phyloP scores from a whole-genome alignment of 2,797 vertebrate genomes.

The Cyclura pinguis region DNA sequence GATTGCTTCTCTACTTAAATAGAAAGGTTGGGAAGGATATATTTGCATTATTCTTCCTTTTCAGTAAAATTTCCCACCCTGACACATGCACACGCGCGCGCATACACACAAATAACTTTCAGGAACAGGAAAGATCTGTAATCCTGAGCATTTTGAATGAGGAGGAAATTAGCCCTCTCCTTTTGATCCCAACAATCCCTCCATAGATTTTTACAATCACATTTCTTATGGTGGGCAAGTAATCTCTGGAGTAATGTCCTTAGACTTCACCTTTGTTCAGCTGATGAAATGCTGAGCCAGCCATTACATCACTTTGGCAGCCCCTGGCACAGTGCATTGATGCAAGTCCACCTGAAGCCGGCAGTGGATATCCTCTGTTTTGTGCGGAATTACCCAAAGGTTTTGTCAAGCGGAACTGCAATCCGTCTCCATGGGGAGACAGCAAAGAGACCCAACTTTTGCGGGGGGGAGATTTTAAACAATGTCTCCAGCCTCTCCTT shows the following conservation, averaged over 20 bases:
- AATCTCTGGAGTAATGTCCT: background rate
- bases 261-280: background rate
- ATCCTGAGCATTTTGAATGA: background rate
- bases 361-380: background rate
- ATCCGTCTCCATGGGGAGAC: background rate
- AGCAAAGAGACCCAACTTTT: background rate
- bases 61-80: background rate
- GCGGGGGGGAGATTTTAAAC: background rate
- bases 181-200: background rate
- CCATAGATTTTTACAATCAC: background rate
- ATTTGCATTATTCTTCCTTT: background rate
- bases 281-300: constrained; percentile 22
- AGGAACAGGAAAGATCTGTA: background rate
- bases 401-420: background rate
- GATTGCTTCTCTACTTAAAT: background rate
- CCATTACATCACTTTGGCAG: constrained; percentile 21
- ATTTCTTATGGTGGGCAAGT: background rate
- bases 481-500: accelerated
- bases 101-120: background rate
- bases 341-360: background rate
- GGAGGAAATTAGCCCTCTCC: background rate
- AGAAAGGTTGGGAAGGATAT: background rate
- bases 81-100: too few relatives aligned
- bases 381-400: background rate
- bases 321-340: background rate